A percentile compares a stretch with the other conserved stretches of the same genome.
phyloP scores from a whole-genome alignment of 2,113 vertebrate genomes.

The Plestiodon gilberti region DNA sequence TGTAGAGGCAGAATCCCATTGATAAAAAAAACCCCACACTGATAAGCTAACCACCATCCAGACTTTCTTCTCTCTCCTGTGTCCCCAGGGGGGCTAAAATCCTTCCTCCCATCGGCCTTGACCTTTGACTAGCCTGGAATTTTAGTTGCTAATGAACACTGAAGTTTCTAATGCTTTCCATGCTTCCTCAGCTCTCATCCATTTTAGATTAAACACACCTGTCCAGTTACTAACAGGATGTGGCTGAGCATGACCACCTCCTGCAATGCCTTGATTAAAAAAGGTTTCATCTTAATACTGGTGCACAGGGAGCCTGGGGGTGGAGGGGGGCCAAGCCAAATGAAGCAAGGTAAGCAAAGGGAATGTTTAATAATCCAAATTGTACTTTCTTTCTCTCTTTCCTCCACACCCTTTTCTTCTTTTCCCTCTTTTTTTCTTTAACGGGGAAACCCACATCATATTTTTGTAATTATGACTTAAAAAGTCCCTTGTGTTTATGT shows the following conservation, averaged over 20 bases:
- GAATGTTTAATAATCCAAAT: constrained; percentile 21
- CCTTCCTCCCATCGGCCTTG: background rate
- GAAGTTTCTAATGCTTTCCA: constrained; percentile 3
- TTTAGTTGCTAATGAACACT: background rate
- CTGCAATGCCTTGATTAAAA: constrained; percentile 31
- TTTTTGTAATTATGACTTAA: background rate
- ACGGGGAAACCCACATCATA: background rate
- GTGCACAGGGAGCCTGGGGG: background rate
- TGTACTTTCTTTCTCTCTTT: background rate
- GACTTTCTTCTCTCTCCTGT: background rate
- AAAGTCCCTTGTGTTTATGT: background rate
- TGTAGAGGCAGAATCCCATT: too few species aligned
- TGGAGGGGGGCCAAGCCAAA: background rate
- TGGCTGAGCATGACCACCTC: background rate
- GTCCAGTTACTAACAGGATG: background rate
- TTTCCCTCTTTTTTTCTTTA: background rate
- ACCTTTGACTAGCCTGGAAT: background rate
- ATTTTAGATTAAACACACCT: background rate
- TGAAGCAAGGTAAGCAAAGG: constrained; percentile 10
- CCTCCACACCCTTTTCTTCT: fast-evolving
- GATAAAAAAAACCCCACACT: background rate
- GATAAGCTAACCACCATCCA: background rate
- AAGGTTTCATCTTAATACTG: constrained; percentile 29
- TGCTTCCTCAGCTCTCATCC: background rate
- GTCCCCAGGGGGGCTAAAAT: background rate